Evolutionary conservation across 1,140 invertebrate genomes (phyloP).

Genomic region (Drosophila chauvacae): DNA sequence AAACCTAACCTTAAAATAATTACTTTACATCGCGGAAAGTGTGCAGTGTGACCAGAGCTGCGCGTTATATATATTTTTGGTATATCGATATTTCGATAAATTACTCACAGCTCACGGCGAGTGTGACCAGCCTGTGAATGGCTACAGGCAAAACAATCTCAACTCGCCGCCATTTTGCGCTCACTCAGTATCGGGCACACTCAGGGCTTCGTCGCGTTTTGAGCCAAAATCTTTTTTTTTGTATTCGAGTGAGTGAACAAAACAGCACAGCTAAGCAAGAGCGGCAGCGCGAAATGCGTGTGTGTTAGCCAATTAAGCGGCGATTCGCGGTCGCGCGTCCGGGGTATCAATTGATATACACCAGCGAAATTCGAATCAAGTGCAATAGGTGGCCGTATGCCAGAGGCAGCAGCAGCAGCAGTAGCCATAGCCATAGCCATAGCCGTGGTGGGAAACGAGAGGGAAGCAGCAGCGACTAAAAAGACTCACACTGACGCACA

Average conservation of each 20-base stretch:
- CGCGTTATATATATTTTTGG: accelerated
- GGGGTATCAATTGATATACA: conserved; percentile 1
- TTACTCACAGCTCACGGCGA: background rate
- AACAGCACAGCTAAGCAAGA: conserved; percentile 8
- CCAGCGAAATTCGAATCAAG: background rate
- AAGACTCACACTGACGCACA: conserved; percentile 51
- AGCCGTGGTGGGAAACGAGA: conserved; percentile 1
- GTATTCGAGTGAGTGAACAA: conserved; percentile 25
- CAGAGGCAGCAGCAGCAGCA: background rate
- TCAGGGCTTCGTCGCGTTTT: conserved; percentile 41
- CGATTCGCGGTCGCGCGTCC: background rate
- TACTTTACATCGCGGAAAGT: background rate
- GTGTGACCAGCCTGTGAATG: background rate
- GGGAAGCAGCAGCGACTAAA: conserved; percentile 16
- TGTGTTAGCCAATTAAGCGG: conserved; percentile 18
- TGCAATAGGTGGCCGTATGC: conserved; percentile 37
- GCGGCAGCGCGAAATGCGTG: conserved; percentile 16
- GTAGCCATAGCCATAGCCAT: background rate
- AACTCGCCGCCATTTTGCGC: conserved; percentile 14
- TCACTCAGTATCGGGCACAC: conserved; percentile 13
- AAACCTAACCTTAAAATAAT: background rate
- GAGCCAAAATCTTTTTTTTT: conserved; percentile 47
- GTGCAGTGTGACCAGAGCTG: too few species aligned
- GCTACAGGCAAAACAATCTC: background rate
- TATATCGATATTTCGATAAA: conserved; percentile 2